A percentile compares a stretch with the other conserved stretches of the same genome.
These are phyloP conservation scores for Poeciliopsis gracilis DNA, from an alignment of 2,797 vertebrate species.

Conservation along the genomic window DNA sequence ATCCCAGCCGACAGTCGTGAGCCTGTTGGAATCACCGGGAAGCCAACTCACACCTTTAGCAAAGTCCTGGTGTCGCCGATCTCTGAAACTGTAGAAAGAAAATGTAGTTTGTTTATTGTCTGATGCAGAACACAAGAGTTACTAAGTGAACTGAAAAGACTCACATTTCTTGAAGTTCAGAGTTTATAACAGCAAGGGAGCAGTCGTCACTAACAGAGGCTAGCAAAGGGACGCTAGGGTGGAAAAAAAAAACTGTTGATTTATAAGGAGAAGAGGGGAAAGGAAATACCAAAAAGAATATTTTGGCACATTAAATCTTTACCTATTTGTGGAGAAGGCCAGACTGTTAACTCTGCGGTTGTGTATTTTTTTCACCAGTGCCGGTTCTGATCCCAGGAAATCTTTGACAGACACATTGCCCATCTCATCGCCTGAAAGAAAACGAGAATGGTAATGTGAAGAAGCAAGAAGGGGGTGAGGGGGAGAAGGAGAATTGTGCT, in stretches of 20 bases:
- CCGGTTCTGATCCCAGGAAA: constrained; percentile 79
- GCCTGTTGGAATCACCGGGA: constrained; percentile 80
- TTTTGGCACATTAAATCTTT: constrained; percentile 6
- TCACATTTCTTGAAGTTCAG: constrained; percentile 89
- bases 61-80: constrained; percentile 89
- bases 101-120: constrained; percentile 9
- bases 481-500: no score
- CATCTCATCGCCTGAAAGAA: constrained; percentile 87
- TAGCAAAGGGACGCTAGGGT: constrained; percentile 82
- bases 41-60: constrained; percentile 90
- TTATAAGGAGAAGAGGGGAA: not conserved
- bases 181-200: constrained; percentile 88
- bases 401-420: constrained; percentile 88
- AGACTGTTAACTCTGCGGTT: constrained; percentile 84
- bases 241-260: not conserved
- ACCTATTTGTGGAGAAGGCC: constrained; percentile 91
- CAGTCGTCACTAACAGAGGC: constrained; percentile 95
- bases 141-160: constrained; percentile 41
- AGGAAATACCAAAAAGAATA: not conserved
- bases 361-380: constrained; percentile 79
- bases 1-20: constrained; percentile 96
- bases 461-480: not conserved
- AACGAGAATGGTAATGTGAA: constrained; percentile 8
- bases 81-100: constrained; percentile 82
- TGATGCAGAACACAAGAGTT: not conserved